Evolutionary conservation across 2,113 vertebrate genomes (phyloP), one percentile per base, ranked within the genome.

Genomic region (Mesitornis unicolor): DNA sequence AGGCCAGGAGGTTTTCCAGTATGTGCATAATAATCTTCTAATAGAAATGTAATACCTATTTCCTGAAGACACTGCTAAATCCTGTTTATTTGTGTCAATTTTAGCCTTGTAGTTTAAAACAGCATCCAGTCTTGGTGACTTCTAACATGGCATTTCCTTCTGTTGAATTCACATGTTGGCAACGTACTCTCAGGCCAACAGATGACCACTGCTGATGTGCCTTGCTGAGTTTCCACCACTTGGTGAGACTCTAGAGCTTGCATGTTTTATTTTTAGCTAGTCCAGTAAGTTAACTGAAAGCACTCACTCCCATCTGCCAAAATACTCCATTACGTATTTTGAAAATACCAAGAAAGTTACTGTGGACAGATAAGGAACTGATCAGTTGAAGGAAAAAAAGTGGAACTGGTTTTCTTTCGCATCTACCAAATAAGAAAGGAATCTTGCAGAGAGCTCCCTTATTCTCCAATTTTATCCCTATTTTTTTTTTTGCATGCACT

Each of bases 21-120:
- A n/a, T n/a, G n/a, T n/a, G n/a, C n/a, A n/a, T n/a, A n/a, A n/a
- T n/a, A n/a, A n/a, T n/a, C 43, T 63, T 53, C 40, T 31, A 65
- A 9, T 10, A 70, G 0, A 8, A 3, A 4, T 5, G 3, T 3
- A 74, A 29, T 25, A 65, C 8, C 7, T 3, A 29, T 42, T 45
- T 84, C 26, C 59, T n/a, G 24, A 74, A 90, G 22, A 59, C 9
- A 26, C 11, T 36, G 50, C 38, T 63, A 81, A 78, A 60, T 65
- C 26, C 33, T 53, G 18, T 7, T 42, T 42, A 35, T 21, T 70
- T 42, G 5, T 36, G 9, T 28, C 20, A 51, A 1, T 48, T 90
- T 84, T 87, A 70, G 22, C 29, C 20, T 70, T 88, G 47, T 38
- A 40, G 43, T 36, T 64, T 43, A 36, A 59, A 80, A 35, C 2